Evolutionary conservation across 2,888 invertebrate species (phyloP).

Genomic region (Eupithecia insigniata): DNA sequence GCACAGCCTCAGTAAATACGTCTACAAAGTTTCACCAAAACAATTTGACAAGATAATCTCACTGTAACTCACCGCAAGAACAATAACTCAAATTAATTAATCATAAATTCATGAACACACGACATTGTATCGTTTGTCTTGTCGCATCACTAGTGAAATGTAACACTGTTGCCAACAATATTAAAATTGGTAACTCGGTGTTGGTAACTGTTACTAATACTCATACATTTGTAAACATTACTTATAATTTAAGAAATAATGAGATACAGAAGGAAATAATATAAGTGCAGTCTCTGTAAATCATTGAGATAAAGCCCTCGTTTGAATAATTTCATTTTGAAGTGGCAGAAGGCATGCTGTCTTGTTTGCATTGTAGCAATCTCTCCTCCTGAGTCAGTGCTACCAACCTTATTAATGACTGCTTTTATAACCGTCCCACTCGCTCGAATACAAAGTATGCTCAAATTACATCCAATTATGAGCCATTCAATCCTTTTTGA

Average conservation of each 20-base stretch:
- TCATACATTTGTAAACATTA: background rate
- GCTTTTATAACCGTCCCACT: constrained; percentile 71
- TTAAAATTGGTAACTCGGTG: background rate
- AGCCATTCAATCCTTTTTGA: constrained; percentile 80
- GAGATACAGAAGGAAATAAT: background rate
- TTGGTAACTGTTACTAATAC: background rate
- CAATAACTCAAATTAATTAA: constrained; percentile 66
- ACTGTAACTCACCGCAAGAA: constrained; percentile 44
- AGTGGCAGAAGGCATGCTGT: constrained; percentile 14
- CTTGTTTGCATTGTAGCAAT: constrained; percentile 36
- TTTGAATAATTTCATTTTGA: constrained; percentile 2
- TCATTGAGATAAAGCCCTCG: background rate
- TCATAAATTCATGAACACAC: constrained; percentile 63
- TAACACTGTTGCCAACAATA: constrained; percentile 20
- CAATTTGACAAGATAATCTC: constrained; percentile 48
- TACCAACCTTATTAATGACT: constrained; percentile 70
- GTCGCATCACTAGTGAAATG: constrained; percentile 51
- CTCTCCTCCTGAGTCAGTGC: constrained; percentile 40
- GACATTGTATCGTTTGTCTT: constrained; percentile 72
- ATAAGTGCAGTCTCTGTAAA: background rate
- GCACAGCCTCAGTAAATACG: constrained; percentile 9
- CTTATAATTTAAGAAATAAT: background rate
- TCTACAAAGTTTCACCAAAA: constrained; percentile 32
- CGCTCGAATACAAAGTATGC: constrained; percentile 74
- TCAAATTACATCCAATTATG: constrained; percentile 84